These are phyloP conservation scores for Nymphalis io DNA, from an alignment of 1,140 invertebrate genomes.

Conservation along the genomic window DNA sequence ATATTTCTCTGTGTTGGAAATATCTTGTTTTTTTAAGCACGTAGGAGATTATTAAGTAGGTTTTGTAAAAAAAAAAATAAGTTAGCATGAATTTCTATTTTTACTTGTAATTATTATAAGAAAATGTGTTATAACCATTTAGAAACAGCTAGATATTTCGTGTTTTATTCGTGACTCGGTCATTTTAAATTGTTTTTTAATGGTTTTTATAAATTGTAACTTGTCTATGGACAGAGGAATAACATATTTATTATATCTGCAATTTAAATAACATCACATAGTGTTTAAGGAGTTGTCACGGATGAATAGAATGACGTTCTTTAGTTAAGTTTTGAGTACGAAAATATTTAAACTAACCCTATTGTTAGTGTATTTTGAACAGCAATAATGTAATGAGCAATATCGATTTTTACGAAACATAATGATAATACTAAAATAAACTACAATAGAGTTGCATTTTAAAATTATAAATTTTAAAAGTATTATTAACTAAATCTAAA, in stretches of 20 bases:
- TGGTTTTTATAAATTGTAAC: conserved; percentile 13
- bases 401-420: neutral
- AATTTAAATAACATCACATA: conserved; percentile 34
- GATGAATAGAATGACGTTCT: conserved; percentile 25
- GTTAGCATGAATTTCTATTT: conserved; percentile 66
- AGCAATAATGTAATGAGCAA: conserved; percentile 4
- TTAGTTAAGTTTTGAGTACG: conserved; percentile 2
- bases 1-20: conserved; percentile 8
- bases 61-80: conserved; percentile 57
- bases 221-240: conserved; percentile 10
- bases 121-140: conserved; percentile 50
- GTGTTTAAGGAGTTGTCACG: conserved; percentile 21
- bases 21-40: conserved; percentile 29
- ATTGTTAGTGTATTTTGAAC: neutral
- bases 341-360: neutral
- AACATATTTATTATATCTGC: conserved; percentile 26
- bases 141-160: conserved; percentile 60
- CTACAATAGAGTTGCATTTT: neutral
- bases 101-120: conserved; percentile 58
- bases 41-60: conserved; percentile 53
- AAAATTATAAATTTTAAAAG: neutral
- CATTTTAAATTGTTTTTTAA: conserved; percentile 12
- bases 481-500: neutral
- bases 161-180: conserved; percentile 41
- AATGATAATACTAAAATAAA: neutral